phyloP scores from a whole-genome alignment of 1,140 invertebrate species.

The Laupala kohalensis region DNA sequence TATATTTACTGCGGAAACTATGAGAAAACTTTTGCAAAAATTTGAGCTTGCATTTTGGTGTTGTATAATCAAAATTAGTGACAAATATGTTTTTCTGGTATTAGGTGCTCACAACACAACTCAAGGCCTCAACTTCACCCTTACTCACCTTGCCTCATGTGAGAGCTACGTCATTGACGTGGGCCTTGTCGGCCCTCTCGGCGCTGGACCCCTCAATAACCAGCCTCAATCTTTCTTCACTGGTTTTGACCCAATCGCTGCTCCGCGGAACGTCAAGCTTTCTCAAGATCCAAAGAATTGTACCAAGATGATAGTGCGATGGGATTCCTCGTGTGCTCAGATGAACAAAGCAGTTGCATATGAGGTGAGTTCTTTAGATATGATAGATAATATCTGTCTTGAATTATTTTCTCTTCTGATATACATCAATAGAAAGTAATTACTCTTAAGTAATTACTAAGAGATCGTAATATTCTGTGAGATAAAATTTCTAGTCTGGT shows the following conservation, averaged over 20 bases:
- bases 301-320: conserved; percentile 29
- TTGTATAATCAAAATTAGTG: too few relatives aligned
- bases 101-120: conserved; percentile 41
- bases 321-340: conserved; percentile 34
- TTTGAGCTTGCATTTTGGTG: too few relatives aligned
- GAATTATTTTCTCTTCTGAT: too few relatives aligned
- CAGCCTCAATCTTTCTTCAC: conserved; percentile 41
- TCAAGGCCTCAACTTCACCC: conserved; percentile 36
- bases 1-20: too few relatives aligned
- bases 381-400: too few relatives aligned
- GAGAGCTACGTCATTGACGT: conserved; percentile 58
- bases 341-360: conserved; percentile 39
- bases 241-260: conserved; percentile 41
- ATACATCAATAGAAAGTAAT: too few relatives aligned
- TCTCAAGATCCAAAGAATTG: conserved; percentile 18
- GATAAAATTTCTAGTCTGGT: too few relatives aligned
- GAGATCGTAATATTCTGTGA: too few relatives aligned
- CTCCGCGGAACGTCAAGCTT: conserved; percentile 38
- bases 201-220: conserved; percentile 45
- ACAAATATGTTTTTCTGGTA: too few relatives aligned
- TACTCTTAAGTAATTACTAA: too few relatives aligned
- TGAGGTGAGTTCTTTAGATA: conserved; percentile 37
- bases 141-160: conserved; percentile 52
- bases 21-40: too few relatives aligned
- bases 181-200: conserved; percentile 46